These are phyloP conservation scores for Cetonia aurata DNA, from an alignment of 2,888 invertebrate species.

Conservation along the genomic window DNA sequence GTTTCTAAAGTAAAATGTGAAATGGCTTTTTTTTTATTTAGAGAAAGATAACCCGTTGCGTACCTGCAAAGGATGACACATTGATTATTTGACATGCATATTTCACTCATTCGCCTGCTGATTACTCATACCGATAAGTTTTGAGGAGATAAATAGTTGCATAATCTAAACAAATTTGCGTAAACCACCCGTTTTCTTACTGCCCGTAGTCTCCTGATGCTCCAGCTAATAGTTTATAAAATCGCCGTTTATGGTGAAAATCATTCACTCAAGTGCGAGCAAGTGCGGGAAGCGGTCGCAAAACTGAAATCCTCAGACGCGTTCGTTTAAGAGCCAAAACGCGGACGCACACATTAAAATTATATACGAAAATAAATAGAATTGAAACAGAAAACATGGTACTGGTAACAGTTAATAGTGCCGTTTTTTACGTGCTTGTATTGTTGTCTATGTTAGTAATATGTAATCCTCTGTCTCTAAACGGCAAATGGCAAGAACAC, in stretches of 20 bases:
- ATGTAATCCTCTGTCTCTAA: not conserved
- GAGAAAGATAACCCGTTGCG: too few relatives aligned
- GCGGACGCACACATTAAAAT: not conserved
- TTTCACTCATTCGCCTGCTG: too few relatives aligned
- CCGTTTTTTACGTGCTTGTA: not conserved
- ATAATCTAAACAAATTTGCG: not conserved
- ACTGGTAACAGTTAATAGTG: not conserved
- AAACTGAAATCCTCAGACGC: not conserved
- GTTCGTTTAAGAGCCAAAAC: too few relatives aligned
- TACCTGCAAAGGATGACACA: too few relatives aligned
- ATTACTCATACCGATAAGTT: not conserved
- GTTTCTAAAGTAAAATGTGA: too few relatives aligned
- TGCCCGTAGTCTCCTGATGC: not conserved
- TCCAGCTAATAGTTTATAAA: not conserved
- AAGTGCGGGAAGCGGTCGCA: not conserved
- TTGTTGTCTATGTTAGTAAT: not conserved
- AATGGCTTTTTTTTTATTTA: too few relatives aligned
- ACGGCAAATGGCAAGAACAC: not conserved
- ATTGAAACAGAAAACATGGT: constrained; percentile 5
- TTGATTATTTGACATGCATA: too few relatives aligned
- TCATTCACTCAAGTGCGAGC: constrained; percentile 4
- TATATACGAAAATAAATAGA: not conserved
- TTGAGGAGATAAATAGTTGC: constrained; percentile 26
- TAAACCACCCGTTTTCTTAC: too few relatives aligned
- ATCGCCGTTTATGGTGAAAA: not conserved